Conservation (phyloP, 2,888 invertebrate genomes). For the Andrena fulva region DNA sequence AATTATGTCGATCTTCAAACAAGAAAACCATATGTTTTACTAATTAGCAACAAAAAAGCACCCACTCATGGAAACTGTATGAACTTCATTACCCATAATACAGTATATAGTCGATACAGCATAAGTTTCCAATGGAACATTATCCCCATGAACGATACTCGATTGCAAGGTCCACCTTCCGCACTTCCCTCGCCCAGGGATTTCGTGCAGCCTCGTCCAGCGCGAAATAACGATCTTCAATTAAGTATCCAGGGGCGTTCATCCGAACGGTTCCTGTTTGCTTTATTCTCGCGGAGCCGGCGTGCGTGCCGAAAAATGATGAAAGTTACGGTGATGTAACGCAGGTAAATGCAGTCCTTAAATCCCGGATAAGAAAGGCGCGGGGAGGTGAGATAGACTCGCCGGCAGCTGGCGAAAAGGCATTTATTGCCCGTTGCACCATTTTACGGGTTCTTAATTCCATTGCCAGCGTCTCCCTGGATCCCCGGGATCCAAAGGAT, state of each 20-base stretch:
- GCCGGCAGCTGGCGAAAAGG: conserved; percentile 80
- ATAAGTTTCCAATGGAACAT: neutral
- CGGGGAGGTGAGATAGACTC: conserved; percentile 47
- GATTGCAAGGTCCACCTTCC: neutral
- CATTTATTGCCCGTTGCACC: conserved; percentile 81
- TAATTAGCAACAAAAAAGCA: too few relatives aligned
- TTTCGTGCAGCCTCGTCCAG: conserved; percentile 6
- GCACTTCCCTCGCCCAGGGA: neutral
- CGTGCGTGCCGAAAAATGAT: conserved; percentile 64
- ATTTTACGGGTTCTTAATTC: conserved; percentile 81
- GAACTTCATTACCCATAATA: neutral
- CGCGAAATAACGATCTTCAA: conserved; percentile 48
- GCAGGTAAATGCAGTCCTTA: conserved; percentile 72
- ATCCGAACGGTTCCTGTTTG: conserved; percentile 43
- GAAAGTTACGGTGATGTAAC: conserved; percentile 74
- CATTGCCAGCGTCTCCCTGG: conserved; percentile 65
- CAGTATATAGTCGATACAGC: neutral
- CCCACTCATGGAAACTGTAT: too few relatives aligned
- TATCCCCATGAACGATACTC: neutral
- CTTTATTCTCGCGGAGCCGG: conserved; percentile 45
- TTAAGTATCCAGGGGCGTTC: conserved; percentile 65
- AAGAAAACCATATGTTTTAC: too few relatives aligned
- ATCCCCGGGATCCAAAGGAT: conserved; percentile 62
- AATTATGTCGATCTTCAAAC: too few relatives aligned
- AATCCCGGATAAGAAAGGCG: conserved; percentile 70